phyloP scores from a whole-genome alignment of 2,797 vertebrate species.

The Champsocephalus esox region DNA sequence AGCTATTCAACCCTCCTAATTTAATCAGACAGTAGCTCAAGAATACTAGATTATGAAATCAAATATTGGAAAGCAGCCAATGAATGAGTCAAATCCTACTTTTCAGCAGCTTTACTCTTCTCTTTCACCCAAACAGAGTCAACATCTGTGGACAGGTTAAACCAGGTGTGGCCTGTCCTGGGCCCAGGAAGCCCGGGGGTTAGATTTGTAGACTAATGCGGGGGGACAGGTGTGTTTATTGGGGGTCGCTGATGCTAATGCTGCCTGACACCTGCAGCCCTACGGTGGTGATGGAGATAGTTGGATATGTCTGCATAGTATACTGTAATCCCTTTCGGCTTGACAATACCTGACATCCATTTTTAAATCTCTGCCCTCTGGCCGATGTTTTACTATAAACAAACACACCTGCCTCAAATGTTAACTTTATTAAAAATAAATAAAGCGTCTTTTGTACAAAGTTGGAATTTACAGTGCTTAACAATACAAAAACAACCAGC shows the following conservation, averaged over 20 bases:
- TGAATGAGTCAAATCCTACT: constrained; percentile 46
- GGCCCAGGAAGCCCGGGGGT: constrained; percentile 53
- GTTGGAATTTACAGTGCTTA: too few relatives aligned
- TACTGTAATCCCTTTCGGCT: constrained; percentile 64
- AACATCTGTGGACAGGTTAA: constrained; percentile 76
- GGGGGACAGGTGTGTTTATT: constrained; percentile 71
- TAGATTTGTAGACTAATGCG: constrained; percentile 70
- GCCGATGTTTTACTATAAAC: constrained; percentile 35
- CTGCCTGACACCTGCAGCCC: constrained; percentile 69
- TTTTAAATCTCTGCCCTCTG: constrained; percentile 43
- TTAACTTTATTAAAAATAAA: too few relatives aligned
- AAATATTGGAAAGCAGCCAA: constrained; percentile 55
- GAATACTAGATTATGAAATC: constrained; percentile 50
- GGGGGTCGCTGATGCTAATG: constrained; percentile 68
- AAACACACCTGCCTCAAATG: constrained; percentile 46
- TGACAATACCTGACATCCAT: constrained; percentile 43
- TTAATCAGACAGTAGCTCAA: constrained; percentile 44
- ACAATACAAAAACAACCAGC: constrained; percentile 8
- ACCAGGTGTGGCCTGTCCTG: constrained; percentile 68
- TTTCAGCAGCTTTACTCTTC: constrained; percentile 48
- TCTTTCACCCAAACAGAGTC: constrained; percentile 55
- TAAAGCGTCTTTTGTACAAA: too few relatives aligned
- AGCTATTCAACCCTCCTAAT: constrained; percentile 20
- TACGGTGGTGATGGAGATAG: constrained; percentile 68
- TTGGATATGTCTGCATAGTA: constrained; percentile 67